Evolutionary conservation across 2,113 vertebrate species (phyloP), one percentile per base, ranked within the genome.

Genomic region (Terrapene triunguis): DNA sequence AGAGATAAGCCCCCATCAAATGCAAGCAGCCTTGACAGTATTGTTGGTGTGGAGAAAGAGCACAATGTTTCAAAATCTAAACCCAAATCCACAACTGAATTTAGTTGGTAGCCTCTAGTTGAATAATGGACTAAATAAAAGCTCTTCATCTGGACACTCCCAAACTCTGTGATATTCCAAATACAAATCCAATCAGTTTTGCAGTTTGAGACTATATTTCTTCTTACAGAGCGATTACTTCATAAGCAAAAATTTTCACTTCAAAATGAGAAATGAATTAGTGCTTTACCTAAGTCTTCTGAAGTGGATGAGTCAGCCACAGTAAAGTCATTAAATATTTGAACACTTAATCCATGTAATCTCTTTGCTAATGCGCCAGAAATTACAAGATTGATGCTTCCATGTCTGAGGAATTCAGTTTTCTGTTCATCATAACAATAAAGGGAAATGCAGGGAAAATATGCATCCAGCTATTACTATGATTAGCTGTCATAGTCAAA

Each of bases 191-290:
- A 27, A 29, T 89, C 85, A 88, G 27, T 92, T 42, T n/a, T 2
- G 69, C 48, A 87, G 11, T n/a, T 65, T 29, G 74, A 19, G 9
- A 74, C 83, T 79, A 44, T 48, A 51, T 69, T 92, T 90, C 7
- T 0, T 3, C 38, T 78, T 78, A 51, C 76, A 48, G 51, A 42
- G 22, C 54, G 55, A 80, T 80, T 84, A 90, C 62, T 90, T 92
- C 1, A 10, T 79, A 92, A 44, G 21, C 9, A 90, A 89, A 94
- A 57, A 8, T 0, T 35, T 69, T 85, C 35, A 57, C 8, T 38
- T 92, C 11, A 74, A 85, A 92, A 78, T 82, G 32, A 92, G 32
- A 82, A 85, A 62, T 54, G 21, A 86, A 2, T 81, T 82, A 65
- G 79, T 2, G 0, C 62, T 13, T 87, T 85, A 82, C 19, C 1